These are phyloP conservation scores for Parazoanthus swiftii DNA, from an alignment of 92 coral and sea anemone species.

Conservation along the genomic window DNA sequence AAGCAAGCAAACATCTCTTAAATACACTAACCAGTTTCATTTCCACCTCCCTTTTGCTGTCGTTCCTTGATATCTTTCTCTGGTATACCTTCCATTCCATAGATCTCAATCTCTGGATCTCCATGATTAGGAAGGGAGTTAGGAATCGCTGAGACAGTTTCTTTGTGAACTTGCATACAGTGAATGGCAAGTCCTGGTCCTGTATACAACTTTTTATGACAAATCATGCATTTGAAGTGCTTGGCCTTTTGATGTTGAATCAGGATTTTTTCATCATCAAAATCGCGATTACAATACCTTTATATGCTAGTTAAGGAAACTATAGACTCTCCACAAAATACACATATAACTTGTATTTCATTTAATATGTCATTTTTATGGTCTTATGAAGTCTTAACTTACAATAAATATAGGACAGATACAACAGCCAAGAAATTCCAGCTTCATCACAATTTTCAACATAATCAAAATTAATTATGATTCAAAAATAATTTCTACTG, in stretches of 20 bases:
- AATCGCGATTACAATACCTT: slow-evolving; percentile 99
- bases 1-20: neutral
- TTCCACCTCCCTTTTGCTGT: slow-evolving; percentile 74
- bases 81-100: slow-evolving; percentile 99
- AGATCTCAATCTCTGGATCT: slow-evolving; percentile 96
- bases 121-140: slow-evolving; percentile 96
- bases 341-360: neutral
- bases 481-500: no score
- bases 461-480: no score
- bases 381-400: no score
- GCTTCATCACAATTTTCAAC: no score
- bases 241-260: slow-evolving; percentile 99
- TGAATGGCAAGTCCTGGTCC: slow-evolving; percentile 99
- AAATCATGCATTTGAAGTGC: slow-evolving; percentile 95
- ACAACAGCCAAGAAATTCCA: no score
- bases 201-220: slow-evolving; percentile 96
- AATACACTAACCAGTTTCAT: slow-evolving; percentile 68
- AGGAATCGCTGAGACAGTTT: slow-evolving; percentile 89
- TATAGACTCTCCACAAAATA: neutral
- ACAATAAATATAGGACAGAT: no score
- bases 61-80: slow-evolving; percentile 96
- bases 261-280: slow-evolving; percentile 96
- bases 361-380: neutral
- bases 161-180: slow-evolving; percentile 98
- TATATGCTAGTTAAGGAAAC: slow-evolving; percentile 58